These are phyloP conservation scores for Etia nguti DNA, from an alignment of 2,113 vertebrate species.

Conservation along the genomic window DNA sequence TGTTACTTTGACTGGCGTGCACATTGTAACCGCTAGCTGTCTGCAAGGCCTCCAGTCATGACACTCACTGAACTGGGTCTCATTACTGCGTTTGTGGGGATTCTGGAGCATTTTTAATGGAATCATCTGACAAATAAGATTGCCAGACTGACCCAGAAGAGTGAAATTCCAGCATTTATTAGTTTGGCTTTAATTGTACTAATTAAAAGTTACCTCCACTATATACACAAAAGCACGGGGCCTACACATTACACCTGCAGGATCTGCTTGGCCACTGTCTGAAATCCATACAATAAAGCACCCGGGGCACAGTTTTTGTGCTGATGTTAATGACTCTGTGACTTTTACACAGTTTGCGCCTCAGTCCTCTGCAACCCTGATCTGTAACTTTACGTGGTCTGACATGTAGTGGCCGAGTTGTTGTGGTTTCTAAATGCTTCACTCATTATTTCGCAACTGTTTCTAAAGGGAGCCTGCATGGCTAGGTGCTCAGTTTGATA, in stretches of 20 bases:
- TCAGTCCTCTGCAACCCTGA: neutral
- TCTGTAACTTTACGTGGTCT: neutral
- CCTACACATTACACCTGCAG: neutral
- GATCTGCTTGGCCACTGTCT: neutral
- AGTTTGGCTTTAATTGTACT: too few relatives aligned
- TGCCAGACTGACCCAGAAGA: neutral
- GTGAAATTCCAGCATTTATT: neutral
- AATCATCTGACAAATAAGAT: neutral
- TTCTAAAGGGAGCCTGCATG: neutral
- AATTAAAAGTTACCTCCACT: neutral
- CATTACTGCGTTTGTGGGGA: neutral
- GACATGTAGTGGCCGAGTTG: neutral
- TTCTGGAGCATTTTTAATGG: neutral
- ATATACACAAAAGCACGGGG: neutral
- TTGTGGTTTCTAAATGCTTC: neutral
- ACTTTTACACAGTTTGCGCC: neutral
- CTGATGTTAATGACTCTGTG: neutral
- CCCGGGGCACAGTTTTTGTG: neutral
- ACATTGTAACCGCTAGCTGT: neutral
- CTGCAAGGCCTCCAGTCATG: neutral
- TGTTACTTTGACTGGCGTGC: neutral
- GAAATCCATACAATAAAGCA: fast-evolving
- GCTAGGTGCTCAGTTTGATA: neutral
- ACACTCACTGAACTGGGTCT: neutral
- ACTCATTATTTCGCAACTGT: neutral